A percentile compares a stretch with the other conserved stretches of the same genome.
phyloP scores from a whole-genome alignment of 2,888 invertebrate genomes.

The Eutolmus rufibarbis region DNA sequence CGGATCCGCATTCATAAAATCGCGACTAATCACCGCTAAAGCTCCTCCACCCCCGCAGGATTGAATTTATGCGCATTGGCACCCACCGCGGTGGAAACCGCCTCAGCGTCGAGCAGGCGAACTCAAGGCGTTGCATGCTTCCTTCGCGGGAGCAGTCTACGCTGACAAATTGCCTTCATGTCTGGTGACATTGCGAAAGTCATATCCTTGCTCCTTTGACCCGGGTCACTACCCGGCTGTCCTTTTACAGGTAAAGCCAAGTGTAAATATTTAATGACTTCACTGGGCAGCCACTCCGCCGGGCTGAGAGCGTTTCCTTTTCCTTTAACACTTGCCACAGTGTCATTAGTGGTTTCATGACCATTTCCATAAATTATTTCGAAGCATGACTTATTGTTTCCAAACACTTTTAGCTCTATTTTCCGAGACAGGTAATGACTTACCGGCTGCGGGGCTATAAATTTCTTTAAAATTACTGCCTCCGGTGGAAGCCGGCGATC shows the following conservation, averaged over 20 bases:
- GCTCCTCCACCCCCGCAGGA: neutral
- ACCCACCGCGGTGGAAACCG: constrained; percentile 10
- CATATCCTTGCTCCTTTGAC: constrained; percentile 27
- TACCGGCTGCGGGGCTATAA: constrained; percentile 3
- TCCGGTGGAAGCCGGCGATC: neutral
- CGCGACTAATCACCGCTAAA: constrained; percentile 35
- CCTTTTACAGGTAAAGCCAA: constrained; percentile 41
- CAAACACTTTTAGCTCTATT: constrained; percentile 20
- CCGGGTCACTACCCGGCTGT: constrained; percentile 19
- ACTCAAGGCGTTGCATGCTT: constrained; percentile 9
- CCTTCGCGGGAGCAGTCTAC: neutral
- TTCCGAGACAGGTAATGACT: constrained; percentile 38
- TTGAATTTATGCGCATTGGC: constrained; percentile 34
- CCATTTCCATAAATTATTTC: constrained; percentile 39
- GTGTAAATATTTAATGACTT: constrained; percentile 42
- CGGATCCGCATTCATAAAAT: constrained; percentile 37
- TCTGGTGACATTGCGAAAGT: constrained; percentile 41
- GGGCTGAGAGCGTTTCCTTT: constrained; percentile 14
- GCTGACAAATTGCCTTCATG: constrained; percentile 40
- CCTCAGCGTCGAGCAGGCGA: neutral
- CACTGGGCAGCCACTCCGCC: constrained; percentile 6
- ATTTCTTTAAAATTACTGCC: constrained; percentile 38
- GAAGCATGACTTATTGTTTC: constrained; percentile 34
- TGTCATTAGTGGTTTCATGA: constrained; percentile 40
- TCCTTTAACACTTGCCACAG: constrained; percentile 29